A percentile compares a stretch with the other conserved stretches of the same genome.
These are phyloP conservation scores for Lepus europaeus DNA, from an alignment of 2,113 vertebrate genomes.

Conservation along the genomic window DNA sequence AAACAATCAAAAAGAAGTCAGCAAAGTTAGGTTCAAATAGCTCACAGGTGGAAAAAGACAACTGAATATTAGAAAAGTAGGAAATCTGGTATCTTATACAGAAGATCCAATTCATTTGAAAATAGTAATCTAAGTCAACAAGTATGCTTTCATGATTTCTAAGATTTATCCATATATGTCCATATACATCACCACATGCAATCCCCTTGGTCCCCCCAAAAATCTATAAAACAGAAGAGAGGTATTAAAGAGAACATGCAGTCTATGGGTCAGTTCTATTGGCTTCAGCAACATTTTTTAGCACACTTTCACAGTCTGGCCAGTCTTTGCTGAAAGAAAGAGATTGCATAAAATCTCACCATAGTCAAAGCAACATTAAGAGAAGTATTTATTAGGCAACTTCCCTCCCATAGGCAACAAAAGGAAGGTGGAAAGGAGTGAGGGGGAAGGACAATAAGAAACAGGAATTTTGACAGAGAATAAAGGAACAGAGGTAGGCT, in stretches of 20 bases:
- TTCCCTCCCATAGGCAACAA: not conserved
- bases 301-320: not conserved
- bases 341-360: constrained; percentile 33
- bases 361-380: not conserved
- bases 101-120: constrained; percentile 17
- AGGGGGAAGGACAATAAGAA: not conserved
- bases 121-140: not conserved
- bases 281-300: not conserved
- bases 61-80: not conserved
- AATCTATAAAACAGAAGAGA: not conserved
- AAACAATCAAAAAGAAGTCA: not conserved
- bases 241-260: not conserved
- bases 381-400: not conserved
- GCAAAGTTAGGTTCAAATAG: not conserved
- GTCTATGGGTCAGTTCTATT: not conserved
- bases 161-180: not conserved
- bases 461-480: not conserved
- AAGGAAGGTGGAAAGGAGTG: not conserved
- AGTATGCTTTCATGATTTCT: not conserved
- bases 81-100: not conserved
- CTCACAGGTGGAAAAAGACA: not conserved
- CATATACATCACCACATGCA: not conserved
- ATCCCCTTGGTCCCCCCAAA: not conserved
- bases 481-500: fast-evolving
- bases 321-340: constrained; percentile 7